A percentile compares a stretch with the other conserved stretches of the same genome.
Conservation (phyloP, 2,888 invertebrate species). For the Nemotelus pantherinus region DNA sequence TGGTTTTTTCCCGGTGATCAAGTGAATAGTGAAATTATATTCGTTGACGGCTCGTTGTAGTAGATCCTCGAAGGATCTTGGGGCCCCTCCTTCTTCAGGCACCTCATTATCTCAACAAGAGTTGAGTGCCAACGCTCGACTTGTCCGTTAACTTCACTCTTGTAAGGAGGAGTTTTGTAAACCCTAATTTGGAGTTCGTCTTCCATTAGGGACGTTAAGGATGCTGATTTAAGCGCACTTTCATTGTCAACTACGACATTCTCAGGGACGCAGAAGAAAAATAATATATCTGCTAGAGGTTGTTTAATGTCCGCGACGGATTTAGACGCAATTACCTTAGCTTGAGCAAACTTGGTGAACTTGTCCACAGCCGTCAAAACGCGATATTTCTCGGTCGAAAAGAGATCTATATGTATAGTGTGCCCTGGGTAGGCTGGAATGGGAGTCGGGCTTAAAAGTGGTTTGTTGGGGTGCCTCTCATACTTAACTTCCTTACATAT, state of each 20-base stretch:
- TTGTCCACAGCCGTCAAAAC: conserved; percentile 48
- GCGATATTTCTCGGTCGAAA: conserved; percentile 38
- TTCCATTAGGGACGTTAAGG: conserved; percentile 32
- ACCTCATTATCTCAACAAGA: conserved; percentile 52
- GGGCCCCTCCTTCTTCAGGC: conserved; percentile 46
- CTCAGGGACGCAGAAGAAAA: conserved; percentile 33
- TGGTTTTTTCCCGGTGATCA: conserved; percentile 48
- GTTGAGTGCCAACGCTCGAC: conserved; percentile 22
- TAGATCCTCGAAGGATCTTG: conserved; percentile 48
- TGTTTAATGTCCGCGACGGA: too few species aligned
- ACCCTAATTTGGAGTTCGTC: conserved; percentile 9
- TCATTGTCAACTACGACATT: conserved; percentile 42
- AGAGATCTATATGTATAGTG: conserved; percentile 39
- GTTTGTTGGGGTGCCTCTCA: conserved; percentile 40
- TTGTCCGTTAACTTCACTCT: conserved; percentile 34
- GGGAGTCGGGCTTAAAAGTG: conserved; percentile 14
- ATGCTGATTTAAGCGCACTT: conserved; percentile 31
- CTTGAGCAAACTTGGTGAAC: conserved; percentile 36
- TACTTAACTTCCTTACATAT: conserved; percentile 45
- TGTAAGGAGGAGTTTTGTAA: conserved; percentile 14
- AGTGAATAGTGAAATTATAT: conserved; percentile 44
- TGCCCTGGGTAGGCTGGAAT: conserved; percentile 33
- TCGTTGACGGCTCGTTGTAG: conserved; percentile 47
- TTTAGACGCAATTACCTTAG: too few species aligned
- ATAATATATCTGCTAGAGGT: neutral